Base-by-base conservation (phyloP, 2,888 invertebrate genomes). In the Diaperis boleti region DNA sequence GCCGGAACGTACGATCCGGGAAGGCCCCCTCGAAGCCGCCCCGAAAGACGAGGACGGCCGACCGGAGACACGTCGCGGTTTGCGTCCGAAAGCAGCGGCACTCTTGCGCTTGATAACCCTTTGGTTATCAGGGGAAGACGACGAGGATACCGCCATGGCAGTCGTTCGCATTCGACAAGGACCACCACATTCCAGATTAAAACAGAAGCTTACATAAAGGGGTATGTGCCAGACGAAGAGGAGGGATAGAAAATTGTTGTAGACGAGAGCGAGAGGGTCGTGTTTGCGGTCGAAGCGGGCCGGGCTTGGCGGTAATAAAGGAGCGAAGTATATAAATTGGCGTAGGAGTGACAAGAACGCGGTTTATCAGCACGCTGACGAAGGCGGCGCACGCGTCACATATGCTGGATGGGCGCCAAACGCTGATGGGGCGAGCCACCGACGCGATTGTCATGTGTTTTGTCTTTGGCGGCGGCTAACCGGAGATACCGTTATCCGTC, bases 251-350 rank as follows among this genome's bases (percentile, higher is more conserved):
- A 26, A 26, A 26, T 26, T 26, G 26, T 26, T 26, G 26, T 26
- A 26, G 26, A 26, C 26, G 2, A 81, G 83, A 85, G 84, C 83
- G 85, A 85, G 84, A 84, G 81, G 83, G 84, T 83, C 83, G 85
- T 83, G 84, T 86, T 86, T 87, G 88, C 84, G 88, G 88, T 87
- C 85, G 83, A 82, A 83, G 85, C 85, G 87, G 87, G 87, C 85
- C 83, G 87, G 87, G 87, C 87, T 84, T 86, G 84, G 85, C 84
- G 85, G 84, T 85, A 84, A 85, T 85, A 85, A 86, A 86, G 86
- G 87, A 87, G 84, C 83, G 86, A 84, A 84, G 84, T 85, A 86
- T 85, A 84, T 83, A 84, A 85, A 85, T 85, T 86, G 84, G 84
- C 83, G 84, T 83, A 74, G 71, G 78, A 70, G 69, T 68, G 75